Percentiles rank a stretch among this genome's conserved stretches.
Conservation (phyloP, 2,888 invertebrate species). For the Cephus pulcher region DNA sequence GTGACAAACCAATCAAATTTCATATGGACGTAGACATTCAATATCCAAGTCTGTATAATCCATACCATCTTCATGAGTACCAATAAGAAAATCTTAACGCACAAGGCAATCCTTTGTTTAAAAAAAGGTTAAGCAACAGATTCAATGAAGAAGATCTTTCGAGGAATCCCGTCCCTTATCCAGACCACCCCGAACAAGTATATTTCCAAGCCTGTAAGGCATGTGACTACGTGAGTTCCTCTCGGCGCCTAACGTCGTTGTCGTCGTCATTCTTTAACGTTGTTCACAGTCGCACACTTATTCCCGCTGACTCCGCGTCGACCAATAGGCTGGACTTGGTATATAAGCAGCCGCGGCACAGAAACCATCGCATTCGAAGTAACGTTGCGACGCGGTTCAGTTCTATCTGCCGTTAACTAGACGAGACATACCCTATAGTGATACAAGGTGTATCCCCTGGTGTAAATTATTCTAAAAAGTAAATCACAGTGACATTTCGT, state of each 20-base stretch:
- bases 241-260: background rate
- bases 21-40: background rate
- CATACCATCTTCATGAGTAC: background rate
- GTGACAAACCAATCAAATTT: background rate
- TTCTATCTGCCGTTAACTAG: background rate
- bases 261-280: background rate
- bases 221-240: background rate
- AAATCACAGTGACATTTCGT: background rate
- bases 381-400: no score
- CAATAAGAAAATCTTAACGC: background rate
- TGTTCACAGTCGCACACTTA: background rate
- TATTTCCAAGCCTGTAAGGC: background rate
- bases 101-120: background rate
- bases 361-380: background rate
- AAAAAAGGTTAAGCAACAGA: background rate
- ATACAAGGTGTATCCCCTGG: background rate
- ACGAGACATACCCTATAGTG: background rate
- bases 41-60: background rate
- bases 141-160: background rate
- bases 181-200: background rate
- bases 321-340: background rate
- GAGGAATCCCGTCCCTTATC: background rate
- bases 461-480: background rate
- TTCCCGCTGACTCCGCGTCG: background rate
- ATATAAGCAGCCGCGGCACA: conserved; percentile 22